Conservation (phyloP, 2,888 invertebrate genomes). For the Macropis europaea region DNA sequence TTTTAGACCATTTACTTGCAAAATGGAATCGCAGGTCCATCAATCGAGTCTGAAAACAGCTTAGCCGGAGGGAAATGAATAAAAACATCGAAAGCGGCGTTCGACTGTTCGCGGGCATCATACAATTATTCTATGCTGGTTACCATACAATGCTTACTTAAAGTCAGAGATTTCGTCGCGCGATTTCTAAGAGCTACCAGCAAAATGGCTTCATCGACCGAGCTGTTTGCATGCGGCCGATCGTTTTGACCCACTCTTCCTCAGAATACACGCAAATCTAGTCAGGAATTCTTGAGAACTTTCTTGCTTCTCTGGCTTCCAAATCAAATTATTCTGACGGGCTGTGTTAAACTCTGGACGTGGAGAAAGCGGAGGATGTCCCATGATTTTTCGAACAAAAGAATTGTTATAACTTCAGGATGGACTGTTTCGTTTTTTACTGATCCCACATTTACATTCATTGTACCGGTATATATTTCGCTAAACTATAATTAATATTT, state of each 20-base stretch:
- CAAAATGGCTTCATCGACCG: constrained; percentile 60
- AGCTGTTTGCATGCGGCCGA: constrained; percentile 44
- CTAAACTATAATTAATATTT: no score
- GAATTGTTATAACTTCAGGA: no score
- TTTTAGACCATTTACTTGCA: no score
- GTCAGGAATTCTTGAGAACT: constrained; percentile 15
- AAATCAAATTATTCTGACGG: neutral
- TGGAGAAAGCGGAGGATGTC: no score
- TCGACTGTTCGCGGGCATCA: constrained; percentile 20
- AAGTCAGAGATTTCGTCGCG: constrained; percentile 59
- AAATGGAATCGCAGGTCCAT: neutral
- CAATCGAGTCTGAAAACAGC: neutral
- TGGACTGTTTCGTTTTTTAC: no score
- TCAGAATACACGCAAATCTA: neutral
- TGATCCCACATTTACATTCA: no score
- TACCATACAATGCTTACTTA: constrained; percentile 62
- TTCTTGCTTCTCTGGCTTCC: no score
- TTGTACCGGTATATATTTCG: no score
- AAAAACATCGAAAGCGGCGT: constrained; percentile 33
- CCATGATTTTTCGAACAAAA: no score
- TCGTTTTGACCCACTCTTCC: constrained; percentile 20
- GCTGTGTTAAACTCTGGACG: neutral
- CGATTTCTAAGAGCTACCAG: constrained; percentile 52
- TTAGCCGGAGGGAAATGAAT: constrained; percentile 22
- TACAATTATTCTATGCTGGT: constrained; percentile 55